phyloP scores from a whole-genome alignment of 2,113 vertebrate genomes.

The Tetrax tetrax region DNA sequence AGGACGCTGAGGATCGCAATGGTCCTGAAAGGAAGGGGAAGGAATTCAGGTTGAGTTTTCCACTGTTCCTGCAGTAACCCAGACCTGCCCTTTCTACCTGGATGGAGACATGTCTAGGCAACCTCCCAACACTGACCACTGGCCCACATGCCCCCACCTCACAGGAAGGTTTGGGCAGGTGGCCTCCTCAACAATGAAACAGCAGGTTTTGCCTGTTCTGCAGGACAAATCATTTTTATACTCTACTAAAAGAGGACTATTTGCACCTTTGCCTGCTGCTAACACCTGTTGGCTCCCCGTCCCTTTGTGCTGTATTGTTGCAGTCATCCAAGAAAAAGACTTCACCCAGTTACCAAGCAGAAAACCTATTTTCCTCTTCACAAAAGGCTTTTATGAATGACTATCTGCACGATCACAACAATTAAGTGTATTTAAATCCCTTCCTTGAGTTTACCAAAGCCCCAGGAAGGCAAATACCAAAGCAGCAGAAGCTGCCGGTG shows the following conservation, averaged over 20 bases:
- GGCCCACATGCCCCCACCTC: not conserved
- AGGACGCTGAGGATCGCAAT: not conserved
- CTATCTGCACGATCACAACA: not conserved
- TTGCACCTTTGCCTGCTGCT: not conserved
- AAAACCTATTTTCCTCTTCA: not conserved
- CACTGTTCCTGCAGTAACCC: not conserved
- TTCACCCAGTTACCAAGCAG: not conserved
- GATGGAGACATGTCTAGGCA: not conserved
- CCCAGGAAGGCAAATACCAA: not conserved
- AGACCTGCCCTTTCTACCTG: not conserved
- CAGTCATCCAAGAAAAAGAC: not conserved
- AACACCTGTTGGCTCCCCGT: not conserved
- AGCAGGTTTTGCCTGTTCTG: not conserved
- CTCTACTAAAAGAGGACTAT: not conserved
- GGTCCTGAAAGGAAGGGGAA: not conserved
- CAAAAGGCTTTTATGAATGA: not conserved
- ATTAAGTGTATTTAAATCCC: not conserved
- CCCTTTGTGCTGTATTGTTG: not conserved
- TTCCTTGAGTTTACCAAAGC: not conserved
- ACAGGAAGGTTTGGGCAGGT: not conserved
- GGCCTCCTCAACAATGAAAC: not conserved
- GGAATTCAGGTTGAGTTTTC: not conserved
- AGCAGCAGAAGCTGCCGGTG: not conserved
- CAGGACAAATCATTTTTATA: not conserved
- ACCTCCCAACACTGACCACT: rapidly evolving